Conservation (phyloP, 2,113 vertebrate genomes). For the Megaceryle maxima region DNA sequence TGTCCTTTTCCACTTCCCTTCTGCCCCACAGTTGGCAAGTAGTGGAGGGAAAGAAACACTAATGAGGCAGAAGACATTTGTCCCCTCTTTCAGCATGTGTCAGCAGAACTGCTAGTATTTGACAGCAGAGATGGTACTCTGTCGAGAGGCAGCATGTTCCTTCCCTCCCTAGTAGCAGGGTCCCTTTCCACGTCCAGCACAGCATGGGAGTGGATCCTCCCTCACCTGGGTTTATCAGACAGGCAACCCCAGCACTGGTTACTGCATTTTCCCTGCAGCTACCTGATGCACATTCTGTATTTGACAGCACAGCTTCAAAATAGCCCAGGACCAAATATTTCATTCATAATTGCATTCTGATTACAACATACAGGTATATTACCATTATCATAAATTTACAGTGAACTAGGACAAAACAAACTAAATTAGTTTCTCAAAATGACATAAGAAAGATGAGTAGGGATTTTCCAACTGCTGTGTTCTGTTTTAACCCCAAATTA, state of each 20-base stretch:
- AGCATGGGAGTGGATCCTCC: background rate
- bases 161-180: accelerated
- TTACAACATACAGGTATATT: background rate
- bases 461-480: background rate
- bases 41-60: background rate
- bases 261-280: background rate
- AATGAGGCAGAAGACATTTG: background rate
- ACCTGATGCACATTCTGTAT: background rate
- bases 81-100: background rate
- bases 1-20: background rate
- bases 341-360: background rate
- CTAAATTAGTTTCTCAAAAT: background rate
- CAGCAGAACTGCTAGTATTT: background rate
- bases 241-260: accelerated
- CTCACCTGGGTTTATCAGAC: background rate
- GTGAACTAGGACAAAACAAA: background rate
- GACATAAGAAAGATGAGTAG: background rate
- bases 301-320: background rate
- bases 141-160: accelerated
- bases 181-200: background rate
- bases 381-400: background rate
- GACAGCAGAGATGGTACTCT: background rate
- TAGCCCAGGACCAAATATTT: background rate
- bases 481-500: conserved; percentile 28
- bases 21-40: background rate